phyloP scores from a whole-genome alignment of 2,113 vertebrate species.

The Mugil cephalus region DNA sequence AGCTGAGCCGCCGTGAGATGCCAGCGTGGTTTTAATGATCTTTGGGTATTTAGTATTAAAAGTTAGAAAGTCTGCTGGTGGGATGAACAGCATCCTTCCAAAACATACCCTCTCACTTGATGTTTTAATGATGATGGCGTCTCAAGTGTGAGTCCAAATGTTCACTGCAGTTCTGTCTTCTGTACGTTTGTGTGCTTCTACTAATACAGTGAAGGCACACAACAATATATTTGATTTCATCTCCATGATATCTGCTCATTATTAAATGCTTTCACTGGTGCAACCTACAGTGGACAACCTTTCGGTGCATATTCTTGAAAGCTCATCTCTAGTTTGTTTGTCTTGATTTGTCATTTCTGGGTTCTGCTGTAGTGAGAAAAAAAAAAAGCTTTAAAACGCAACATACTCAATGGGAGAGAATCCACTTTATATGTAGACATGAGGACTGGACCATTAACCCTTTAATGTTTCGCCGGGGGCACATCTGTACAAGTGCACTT shows the following conservation, averaged over 20 bases:
- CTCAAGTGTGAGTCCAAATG: background rate
- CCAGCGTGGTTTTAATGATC: background rate
- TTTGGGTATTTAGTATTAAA: background rate
- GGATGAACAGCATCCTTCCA: background rate
- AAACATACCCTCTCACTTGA: background rate
- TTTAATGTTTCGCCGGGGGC: no score
- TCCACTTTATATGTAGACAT: no score
- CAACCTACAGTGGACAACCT: no score
- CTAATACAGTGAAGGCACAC: background rate
- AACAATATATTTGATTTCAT: background rate
- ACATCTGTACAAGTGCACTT: no score
- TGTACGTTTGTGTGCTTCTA: background rate
- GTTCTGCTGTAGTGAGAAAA: no score
- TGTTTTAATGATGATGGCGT: constrained; percentile 3
- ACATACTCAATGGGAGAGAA: no score
- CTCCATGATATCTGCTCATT: background rate
- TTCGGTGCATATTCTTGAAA: no score
- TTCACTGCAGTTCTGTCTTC: background rate
- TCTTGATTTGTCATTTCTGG: no score
- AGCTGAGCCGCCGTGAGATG: background rate
- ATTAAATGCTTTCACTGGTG: background rate
- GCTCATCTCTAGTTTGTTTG: no score
- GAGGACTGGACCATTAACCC: no score
- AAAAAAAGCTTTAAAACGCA: no score
- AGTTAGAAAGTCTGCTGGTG: background rate